Evolutionary conservation across 2,888 invertebrate genomes (phyloP).

Genomic region (Campopleginae sp.): DNA sequence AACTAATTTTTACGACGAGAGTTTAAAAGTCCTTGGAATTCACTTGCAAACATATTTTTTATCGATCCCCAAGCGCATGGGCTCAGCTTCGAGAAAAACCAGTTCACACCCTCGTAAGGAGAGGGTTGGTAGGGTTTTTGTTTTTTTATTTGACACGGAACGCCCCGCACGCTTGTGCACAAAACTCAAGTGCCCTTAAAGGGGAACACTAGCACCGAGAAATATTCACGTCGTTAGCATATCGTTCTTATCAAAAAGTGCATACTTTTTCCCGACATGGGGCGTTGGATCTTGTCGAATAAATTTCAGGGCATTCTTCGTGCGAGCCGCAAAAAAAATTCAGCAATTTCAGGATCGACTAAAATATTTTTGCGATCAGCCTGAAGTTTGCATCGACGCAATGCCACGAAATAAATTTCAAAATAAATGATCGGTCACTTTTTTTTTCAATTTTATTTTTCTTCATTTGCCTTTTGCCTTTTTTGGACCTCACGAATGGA

Average conservation of each 20-base stretch:
- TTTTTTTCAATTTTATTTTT: too few species aligned
- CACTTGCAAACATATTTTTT: neutral
- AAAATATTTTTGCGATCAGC: neutral
- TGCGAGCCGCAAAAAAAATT: neutral
- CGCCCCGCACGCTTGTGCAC: neutral
- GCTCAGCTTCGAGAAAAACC: neutral
- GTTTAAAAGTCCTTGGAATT: too few species aligned
- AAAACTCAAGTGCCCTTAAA: conserved; percentile 45
- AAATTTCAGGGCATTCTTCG: neutral
- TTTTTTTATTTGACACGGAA: neutral
- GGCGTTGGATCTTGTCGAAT: neutral
- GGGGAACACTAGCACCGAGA: conserved; percentile 47
- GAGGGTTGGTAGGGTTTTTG: too few species aligned
- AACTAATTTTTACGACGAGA: too few species aligned
- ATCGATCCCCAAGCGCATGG: neutral
- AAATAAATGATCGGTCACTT: too few species aligned
- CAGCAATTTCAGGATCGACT: neutral
- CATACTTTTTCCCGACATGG: conserved; percentile 27
- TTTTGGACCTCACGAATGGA: too few species aligned
- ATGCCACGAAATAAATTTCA: too few species aligned
- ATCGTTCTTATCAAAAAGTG: conserved; percentile 60
- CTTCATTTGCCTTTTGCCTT: too few species aligned
- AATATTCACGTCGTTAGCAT: conserved; percentile 64
- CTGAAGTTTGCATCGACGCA: too few species aligned
- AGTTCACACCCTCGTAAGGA: neutral